Base-by-base conservation (phyloP, 1,140 invertebrate species). In the Drosophila neocordata region DNA sequence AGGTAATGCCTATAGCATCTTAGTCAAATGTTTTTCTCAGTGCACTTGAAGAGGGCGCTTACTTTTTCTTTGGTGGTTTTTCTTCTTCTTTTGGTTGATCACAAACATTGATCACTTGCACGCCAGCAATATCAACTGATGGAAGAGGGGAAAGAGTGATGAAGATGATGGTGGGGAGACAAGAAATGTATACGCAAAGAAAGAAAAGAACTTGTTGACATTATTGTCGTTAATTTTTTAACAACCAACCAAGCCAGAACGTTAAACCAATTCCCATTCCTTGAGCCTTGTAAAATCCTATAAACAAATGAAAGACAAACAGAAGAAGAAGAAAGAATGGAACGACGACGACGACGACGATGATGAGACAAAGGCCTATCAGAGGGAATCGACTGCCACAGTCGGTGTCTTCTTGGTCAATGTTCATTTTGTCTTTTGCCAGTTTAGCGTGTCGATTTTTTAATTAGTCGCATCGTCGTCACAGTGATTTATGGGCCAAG, bases 371-470 rank as follows among this genome's bases (percentile, higher is more conserved):
- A 65, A 72, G 77, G 51, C 64, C 64, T 65, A 76, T 73, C 71
- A 65, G 69, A 24, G 22, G 4, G 22, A 2, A 24, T 64, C 61
- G 60, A 22, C 20, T 20, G n/a, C n/a, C n/a, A n/a, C n/a, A n/a
- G n/a, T n/a, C n/a, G n/a, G n/a, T n/a, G 52, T 13, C 52, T 13
- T 13, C 41, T 59, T 59, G 69, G 79, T 68, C 73, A 88, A 88
- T 88, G 83, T 89, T 88, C 88, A 88, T 88, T 88, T 77, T 69
- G 83, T 88, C 84, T 88, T 77, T 83, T 79, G 84, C 83, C 83
- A 83, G 83, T 83, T 88, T 88, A 88, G 83, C 83, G 83, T 88
- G 83, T 88, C 84, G 83, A 88, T 88, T 88, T 88, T 88, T 88
- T 88, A 88, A 88, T 88, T 88, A 88, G 83, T 88, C 83, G 79